These are phyloP conservation scores for Drosophila austrosaltans DNA, from an alignment of 2,888 invertebrate species.

Conservation along the genomic window DNA sequence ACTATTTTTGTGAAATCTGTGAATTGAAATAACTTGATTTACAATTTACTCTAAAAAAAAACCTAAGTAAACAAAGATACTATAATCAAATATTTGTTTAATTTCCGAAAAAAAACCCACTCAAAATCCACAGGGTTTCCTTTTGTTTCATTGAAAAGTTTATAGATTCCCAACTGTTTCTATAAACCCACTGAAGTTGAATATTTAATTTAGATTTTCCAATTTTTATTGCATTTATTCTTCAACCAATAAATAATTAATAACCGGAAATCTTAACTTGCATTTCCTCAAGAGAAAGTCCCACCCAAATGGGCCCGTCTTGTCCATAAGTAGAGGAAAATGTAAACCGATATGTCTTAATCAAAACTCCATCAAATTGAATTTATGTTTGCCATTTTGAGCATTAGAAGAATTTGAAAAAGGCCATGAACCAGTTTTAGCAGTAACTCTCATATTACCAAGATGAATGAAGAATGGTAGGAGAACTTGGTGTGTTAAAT, in stretches of 20 bases:
- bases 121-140: too few species aligned
- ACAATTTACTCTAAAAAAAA: too few species aligned
- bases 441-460: conserved; percentile 55
- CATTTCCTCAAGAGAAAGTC: conserved; percentile 34
- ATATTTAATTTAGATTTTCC: not conserved
- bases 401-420: conserved; percentile 61
- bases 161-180: not conserved
- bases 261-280: conserved; percentile 44
- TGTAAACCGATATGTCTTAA: conserved; percentile 62
- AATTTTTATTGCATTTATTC: not conserved
- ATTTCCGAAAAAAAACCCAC: too few species aligned
- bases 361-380: conserved; percentile 61
- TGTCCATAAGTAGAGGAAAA: not conserved
- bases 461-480: conserved; percentile 53
- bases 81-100: too few species aligned
- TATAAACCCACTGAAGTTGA: not conserved
- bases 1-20: too few species aligned
- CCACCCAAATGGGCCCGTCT: not conserved
- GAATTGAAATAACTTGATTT: too few species aligned
- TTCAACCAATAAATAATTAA: not conserved
- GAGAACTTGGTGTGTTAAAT: conserved; percentile 63
- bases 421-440: conserved; percentile 55
- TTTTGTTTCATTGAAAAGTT: not conserved
- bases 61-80: too few species aligned
- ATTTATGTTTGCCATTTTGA: conserved; percentile 61